Conservation (phyloP, 2,113 vertebrate genomes). For the Catagonus wagneri region DNA sequence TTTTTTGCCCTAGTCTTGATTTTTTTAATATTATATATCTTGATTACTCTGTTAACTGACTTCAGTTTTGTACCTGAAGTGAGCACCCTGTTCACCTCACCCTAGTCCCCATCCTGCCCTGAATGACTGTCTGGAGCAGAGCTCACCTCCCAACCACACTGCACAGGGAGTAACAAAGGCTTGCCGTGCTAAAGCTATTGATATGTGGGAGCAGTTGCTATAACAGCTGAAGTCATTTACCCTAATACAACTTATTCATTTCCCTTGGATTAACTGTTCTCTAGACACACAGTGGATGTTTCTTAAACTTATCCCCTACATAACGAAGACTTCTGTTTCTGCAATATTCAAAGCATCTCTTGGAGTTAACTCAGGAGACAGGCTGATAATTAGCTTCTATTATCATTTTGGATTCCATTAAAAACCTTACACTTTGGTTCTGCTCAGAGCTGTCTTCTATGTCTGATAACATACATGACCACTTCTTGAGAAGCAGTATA, state of each 20-base stretch:
- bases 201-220: not conserved
- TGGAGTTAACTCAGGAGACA: not conserved
- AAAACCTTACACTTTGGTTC: not conserved
- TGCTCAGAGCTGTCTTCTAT: not conserved
- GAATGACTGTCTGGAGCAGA: not conserved
- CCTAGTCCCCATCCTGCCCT: not conserved
- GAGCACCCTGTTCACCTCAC: not conserved
- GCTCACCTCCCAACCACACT: not conserved
- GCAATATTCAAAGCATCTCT: not conserved
- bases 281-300: not conserved
- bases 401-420: constrained; percentile 19
- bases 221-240: not conserved
- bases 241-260: not conserved
- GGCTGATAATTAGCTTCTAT: not conserved
- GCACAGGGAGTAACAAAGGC: not conserved
- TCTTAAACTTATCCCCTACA: not conserved
- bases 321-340: not conserved
- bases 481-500: not conserved
- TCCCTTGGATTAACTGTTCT: not conserved
- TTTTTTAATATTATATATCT: not conserved
- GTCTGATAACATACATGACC: not conserved
- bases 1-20: not conserved
- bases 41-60: not conserved
- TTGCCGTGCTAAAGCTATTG: not conserved
- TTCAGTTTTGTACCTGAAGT: not conserved